Conservation (phyloP, 1,140 invertebrate genomes). For the Phthorimaea operculella region DNA sequence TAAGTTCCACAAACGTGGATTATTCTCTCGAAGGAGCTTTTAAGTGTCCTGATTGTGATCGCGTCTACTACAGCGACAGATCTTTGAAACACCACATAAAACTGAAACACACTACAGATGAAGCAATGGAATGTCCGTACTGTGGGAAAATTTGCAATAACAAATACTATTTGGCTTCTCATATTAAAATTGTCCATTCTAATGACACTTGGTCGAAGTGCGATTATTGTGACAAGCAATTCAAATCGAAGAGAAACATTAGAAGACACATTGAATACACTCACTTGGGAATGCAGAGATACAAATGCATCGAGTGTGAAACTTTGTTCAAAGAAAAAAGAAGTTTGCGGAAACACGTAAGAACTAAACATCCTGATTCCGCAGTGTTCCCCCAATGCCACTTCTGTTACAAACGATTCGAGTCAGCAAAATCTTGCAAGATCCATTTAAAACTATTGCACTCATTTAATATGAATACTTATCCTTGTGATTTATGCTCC, state of each 20-base stretch:
- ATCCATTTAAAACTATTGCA: slow-evolving; percentile 48
- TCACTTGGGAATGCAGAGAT: slow-evolving; percentile 40
- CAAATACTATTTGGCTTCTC: slow-evolving; percentile 42
- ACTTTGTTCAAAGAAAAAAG: slow-evolving; percentile 50
- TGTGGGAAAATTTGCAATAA: slow-evolving; percentile 44
- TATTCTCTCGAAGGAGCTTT: slow-evolving; percentile 17
- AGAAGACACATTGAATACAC: slow-evolving; percentile 41
- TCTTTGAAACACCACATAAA: slow-evolving; percentile 45
- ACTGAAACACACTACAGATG: slow-evolving; percentile 39
- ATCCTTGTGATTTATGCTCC: slow-evolving; percentile 39
- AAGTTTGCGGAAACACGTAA: slow-evolving; percentile 45
- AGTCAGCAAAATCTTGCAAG: slow-evolving; percentile 52
- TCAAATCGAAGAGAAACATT: slow-evolving; percentile 44
- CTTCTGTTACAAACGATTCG: slow-evolving; percentile 45
- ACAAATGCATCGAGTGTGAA: slow-evolving; percentile 49
- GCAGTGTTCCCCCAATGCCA: slow-evolving; percentile 43
- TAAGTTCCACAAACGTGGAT: slow-evolving; percentile 26
- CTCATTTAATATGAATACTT: slow-evolving; percentile 42
- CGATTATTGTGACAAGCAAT: slow-evolving; percentile 44
- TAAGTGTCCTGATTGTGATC: slow-evolving; percentile 36
- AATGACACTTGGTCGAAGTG: slow-evolving; percentile 36
- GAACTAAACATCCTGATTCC: slow-evolving; percentile 42
- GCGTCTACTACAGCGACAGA: slow-evolving; percentile 40
- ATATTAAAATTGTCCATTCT: slow-evolving; percentile 41
- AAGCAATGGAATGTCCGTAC: slow-evolving; percentile 29